Conservation (phyloP, 2,113 vertebrate genomes). For the Platycercus adscitus region DNA sequence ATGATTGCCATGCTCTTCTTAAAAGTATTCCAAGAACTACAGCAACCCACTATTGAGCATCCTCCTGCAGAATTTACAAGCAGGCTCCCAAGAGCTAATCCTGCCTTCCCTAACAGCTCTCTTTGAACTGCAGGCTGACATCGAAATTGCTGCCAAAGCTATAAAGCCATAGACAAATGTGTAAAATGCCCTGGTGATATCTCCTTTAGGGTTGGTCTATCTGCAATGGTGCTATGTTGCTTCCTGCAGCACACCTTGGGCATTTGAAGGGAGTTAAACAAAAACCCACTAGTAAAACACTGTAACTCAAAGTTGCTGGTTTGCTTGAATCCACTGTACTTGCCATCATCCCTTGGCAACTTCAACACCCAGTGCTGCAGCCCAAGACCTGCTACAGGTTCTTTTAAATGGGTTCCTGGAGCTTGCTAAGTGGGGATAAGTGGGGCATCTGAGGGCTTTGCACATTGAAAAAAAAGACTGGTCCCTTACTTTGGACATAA, state of each 20-base stretch:
- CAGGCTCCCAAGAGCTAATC: slow-evolving; percentile 33
- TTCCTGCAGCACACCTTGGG: background rate
- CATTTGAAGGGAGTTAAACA: slow-evolving; percentile 43
- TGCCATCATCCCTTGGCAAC: background rate
- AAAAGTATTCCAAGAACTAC: background rate
- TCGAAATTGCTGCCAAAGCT: slow-evolving; percentile 7
- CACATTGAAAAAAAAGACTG: background rate
- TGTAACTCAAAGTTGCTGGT: background rate
- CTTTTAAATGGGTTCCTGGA: background rate
- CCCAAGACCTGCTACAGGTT: background rate
- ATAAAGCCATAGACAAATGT: slow-evolving; percentile 27
- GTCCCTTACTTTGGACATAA: background rate
- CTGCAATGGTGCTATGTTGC: background rate
- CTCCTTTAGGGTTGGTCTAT: background rate
- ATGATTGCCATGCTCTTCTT: background rate
- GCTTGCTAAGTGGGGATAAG: background rate
- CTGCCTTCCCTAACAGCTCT: background rate
- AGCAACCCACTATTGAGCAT: background rate
- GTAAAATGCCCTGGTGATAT: background rate
- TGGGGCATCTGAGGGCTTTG: background rate
- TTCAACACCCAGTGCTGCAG: background rate
- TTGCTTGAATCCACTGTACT: background rate
- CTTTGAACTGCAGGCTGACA: background rate
- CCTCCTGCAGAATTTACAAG: slow-evolving; percentile 25
- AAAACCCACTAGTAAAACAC: slow-evolving; percentile 12